phyloP scores from a whole-genome alignment of 1,140 invertebrate species.

The Zaprionus africanus region DNA sequence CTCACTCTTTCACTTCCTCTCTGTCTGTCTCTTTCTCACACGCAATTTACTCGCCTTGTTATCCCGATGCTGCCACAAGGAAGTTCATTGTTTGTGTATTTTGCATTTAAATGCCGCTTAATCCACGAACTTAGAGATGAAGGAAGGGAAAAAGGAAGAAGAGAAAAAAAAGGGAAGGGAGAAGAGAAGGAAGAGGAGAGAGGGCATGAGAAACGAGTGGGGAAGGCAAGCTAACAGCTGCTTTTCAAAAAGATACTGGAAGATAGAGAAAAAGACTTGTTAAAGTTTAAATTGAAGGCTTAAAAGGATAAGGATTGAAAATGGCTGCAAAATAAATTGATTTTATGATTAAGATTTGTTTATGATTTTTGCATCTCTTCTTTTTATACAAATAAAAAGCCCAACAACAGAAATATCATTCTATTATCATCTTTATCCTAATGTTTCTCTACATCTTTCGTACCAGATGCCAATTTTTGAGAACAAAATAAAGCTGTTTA shows the following conservation, averaged over 20 bases:
- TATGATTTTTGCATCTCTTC: neutral
- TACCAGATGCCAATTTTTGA: too few species aligned
- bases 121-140: conserved; percentile 11
- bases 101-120: conserved; percentile 54
- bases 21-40: neutral
- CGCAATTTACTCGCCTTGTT: conserved; percentile 24
- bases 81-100: conserved; percentile 57
- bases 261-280: too few species aligned
- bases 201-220: too few species aligned
- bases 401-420: accelerated
- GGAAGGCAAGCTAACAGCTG: too few species aligned
- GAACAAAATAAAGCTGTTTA: too few species aligned
- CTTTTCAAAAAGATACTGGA: too few species aligned
- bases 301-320: neutral
- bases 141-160: neutral
- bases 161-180: too few species aligned
- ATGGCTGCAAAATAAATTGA: neutral
- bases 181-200: too few species aligned
- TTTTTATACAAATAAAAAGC: too few species aligned
- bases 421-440: too few species aligned
- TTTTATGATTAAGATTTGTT: neutral
- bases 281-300: neutral
- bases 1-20: neutral
- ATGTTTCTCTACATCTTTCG: too few species aligned
- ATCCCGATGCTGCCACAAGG: conserved; percentile 21